Evolutionary conservation across 2,888 invertebrate species (phyloP).

Genomic region (Drosophila merina): DNA sequence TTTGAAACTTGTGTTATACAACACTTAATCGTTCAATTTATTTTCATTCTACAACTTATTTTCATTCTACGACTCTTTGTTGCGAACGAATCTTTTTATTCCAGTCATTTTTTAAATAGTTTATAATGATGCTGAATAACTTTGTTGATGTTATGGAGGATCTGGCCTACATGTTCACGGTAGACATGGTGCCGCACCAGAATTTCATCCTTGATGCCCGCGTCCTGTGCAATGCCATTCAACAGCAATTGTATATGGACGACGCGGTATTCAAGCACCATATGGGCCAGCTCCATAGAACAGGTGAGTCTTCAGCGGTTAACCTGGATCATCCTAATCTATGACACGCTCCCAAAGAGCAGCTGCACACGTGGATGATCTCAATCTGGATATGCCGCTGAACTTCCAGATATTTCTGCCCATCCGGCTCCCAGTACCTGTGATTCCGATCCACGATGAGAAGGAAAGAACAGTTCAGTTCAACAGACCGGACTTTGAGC

Average conservation of each 20-base stretch:
- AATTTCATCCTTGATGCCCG: conserved; percentile 29
- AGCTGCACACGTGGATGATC: conserved; percentile 40
- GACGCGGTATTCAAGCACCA: conserved; percentile 19
- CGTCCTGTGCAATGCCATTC: conserved; percentile 5
- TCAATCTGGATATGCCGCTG: conserved; percentile 44
- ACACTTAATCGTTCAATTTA: too few relatives aligned
- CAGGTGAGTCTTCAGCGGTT: conserved; percentile 30
- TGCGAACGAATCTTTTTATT: background rate
- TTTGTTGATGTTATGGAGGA: conserved; percentile 31
- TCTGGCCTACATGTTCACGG: conserved; percentile 12
- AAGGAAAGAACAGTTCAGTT: conserved; percentile 33
- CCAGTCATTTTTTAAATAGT: background rate
- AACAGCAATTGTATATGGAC: conserved; percentile 2
- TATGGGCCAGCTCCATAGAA: conserved; percentile 15
- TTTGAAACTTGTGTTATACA: background rate
- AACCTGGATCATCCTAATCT: background rate
- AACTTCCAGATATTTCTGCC: conserved; percentile 56
- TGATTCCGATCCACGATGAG: conserved; percentile 32
- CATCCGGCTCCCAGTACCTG: conserved; percentile 37
- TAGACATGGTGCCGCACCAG: conserved; percentile 15
- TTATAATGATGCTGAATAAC: conserved; percentile 10
- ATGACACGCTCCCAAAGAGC: background rate
- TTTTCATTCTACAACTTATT: background rate
- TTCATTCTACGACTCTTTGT: background rate
- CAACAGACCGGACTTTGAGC: background rate